phyloP scores from a whole-genome alignment of 2,113 vertebrate genomes.

The Lethenteron camtschaticum region DNA sequence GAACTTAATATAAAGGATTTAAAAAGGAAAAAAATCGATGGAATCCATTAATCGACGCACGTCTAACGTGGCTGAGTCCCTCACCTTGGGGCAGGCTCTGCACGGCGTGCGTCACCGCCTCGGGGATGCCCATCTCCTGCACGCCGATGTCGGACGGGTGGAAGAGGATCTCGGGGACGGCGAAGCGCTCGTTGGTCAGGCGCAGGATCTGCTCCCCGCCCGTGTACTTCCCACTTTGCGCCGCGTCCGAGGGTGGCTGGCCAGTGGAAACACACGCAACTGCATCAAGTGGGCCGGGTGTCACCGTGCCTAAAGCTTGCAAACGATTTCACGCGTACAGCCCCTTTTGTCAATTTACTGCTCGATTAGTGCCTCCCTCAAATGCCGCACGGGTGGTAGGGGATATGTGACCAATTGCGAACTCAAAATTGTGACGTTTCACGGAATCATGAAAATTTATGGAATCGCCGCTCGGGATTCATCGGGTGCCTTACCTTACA shows the following conservation, averaged over 20 bases:
- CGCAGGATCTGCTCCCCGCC: constrained; percentile 83
- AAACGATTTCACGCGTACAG: too few relatives aligned
- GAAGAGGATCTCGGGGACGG: constrained; percentile 87
- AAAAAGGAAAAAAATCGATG: too few relatives aligned
- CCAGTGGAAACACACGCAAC: background rate
- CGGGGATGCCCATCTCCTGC: constrained; percentile 94
- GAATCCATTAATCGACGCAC: too few relatives aligned
- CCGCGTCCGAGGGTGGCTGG: constrained; percentile 79
- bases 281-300: too few relatives aligned
- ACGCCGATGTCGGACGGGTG: constrained; percentile 87
- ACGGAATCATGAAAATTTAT: too few relatives aligned
- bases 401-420: too few relatives aligned
- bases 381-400: too few relatives aligned
- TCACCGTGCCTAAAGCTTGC: too few relatives aligned
- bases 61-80: background rate
- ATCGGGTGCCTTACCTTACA: constrained; percentile 50
- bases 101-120: constrained; percentile 68
- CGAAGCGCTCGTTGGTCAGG: constrained; percentile 77
- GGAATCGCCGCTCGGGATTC: background rate
- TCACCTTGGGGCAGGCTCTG: constrained; percentile 71
- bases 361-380: too few relatives aligned
- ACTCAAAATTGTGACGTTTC: too few relatives aligned
- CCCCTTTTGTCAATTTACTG: too few relatives aligned
- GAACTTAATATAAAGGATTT: too few relatives aligned
- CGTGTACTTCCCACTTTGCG: constrained; percentile 79